Evolutionary conservation across 2,113 vertebrate genomes (phyloP), one percentile per base, ranked within the genome.

Genomic region (Arvicanthis niloticus): DNA sequence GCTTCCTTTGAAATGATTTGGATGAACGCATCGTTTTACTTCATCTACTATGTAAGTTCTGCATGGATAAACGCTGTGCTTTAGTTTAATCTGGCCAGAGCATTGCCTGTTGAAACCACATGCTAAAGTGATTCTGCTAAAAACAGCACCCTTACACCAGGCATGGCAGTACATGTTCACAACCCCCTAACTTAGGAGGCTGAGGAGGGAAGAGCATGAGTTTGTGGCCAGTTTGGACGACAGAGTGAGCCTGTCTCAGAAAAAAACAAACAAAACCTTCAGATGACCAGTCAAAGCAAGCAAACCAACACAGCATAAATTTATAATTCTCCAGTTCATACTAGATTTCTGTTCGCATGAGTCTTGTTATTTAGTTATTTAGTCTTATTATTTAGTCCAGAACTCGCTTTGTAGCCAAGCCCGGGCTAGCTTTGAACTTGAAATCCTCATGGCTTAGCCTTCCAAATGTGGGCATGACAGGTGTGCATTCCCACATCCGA

Each of bases 11-110:
- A 95, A 17, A 89, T 88, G 17, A 94, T 34, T 37, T 58, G 89
- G 89, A 58, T 4, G 73, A 58, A 24, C 17, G 89, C 95, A 75
- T 73, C 31, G n/a, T 75, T 91, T 95, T 67, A 97, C 11, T 75
- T 91, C 91, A 70, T 40, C 16, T 21, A 68, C n/a, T 89, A 40
- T 40, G n/a, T 73, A 80, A 9, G 88, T 31, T 90, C 58, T 81
- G 82, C 75, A 53, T 21, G 91, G 68, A 88, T n/a, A 42, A 95
- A 97, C 78, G 67, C 40, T 86, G 29, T 78, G 40, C 96, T 81
- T 93, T 91, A 65, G 65, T 97, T 86, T 91, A 84, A 86, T 58
- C 45, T 89, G 51, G 77, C 37, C 51, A 89, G 1, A 51, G 37
- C 82, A 72, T 82, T 31, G 62, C 17, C 24, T 89, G n/a, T 51